Evolutionary conservation across 1,140 invertebrate genomes (phyloP), one percentile per base, ranked within the genome.

Genomic region (Drosophila pachea): DNA sequence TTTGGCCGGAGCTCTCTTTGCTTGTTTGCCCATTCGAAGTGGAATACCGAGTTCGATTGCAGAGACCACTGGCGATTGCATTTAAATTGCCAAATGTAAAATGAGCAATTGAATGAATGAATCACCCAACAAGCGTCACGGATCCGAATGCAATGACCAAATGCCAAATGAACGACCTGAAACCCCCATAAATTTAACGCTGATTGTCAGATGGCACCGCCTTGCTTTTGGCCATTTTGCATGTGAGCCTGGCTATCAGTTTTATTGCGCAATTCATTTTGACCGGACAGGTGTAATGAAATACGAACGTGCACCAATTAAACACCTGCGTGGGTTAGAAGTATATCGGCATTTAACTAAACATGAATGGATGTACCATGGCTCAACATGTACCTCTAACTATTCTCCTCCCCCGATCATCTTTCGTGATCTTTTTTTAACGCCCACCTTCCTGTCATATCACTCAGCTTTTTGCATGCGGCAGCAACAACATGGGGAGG

Each of bases 81-180:
- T 73, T 68, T 61, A 47, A 67, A 73, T 78, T 83, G 63, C 42
- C 60, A 64, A 45, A 73, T 66, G 68, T 61, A 32, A 74, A 48
- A 54, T 73, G 58, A 31, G 14, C 54, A 73, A 73, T 60, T 78
- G 75, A 78, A 74, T 74, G 73, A 22, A 22, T 22, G 22, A 22
- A 22, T 22, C 64, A 74, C 73, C 32, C 40, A 71, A 68, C 75
- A 78, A 66, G 40, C 61, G 64, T 11, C 11, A 11, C 62, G 48
- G 69, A 77, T 65, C 69, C 11, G 14, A 54, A 77, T 74, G 49
- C 69, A 61, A 78, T 74, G 64, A 67, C 75, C n/a, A 52, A 70
- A 69, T 70, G 70, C 29, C 75, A 78, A 78, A 78, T 74, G 66
- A 70, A 78, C 78, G 65, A 74, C 52, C 47, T 12, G 48, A 70